Percentiles rank a stretch among this genome's conserved stretches.
Conservation (phyloP, 2,113 vertebrate genomes). For the Neolamprologus kungweensis region DNA sequence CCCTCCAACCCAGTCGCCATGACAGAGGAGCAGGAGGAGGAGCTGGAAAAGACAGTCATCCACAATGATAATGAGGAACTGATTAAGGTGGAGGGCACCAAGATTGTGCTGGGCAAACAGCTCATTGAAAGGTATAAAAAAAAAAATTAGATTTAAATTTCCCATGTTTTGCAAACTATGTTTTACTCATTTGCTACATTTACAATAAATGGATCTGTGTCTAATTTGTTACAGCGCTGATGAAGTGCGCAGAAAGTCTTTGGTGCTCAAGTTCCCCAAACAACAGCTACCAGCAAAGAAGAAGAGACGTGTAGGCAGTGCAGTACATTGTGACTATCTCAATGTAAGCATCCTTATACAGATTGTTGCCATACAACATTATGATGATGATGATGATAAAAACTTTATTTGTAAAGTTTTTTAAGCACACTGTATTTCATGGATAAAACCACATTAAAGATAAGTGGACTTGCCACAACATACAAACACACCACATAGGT, state of each 20-base stretch:
- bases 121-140: slow-evolving; percentile 88
- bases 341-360: slow-evolving; percentile 75
- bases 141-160: background rate
- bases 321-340: slow-evolving; percentile 93
- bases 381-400: background rate
- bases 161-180: background rate
- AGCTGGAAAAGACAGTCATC: slow-evolving; percentile 96
- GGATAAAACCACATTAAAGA: background rate
- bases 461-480: accelerated
- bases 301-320: slow-evolving; percentile 91
- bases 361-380: background rate
- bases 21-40: slow-evolving; percentile 98
- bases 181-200: background rate
- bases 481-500: background rate
- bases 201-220: background rate
- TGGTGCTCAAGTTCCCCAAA: slow-evolving; percentile 97
- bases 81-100: slow-evolving; percentile 98
- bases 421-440: background rate
- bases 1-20: slow-evolving; percentile 97
- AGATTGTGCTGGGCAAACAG: slow-evolving; percentile 97
- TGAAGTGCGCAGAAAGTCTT: slow-evolving; percentile 93
- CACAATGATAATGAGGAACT: slow-evolving; percentile 97
- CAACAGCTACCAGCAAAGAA: slow-evolving; percentile 96
- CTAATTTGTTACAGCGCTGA: slow-evolving; percentile 76
- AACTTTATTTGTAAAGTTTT: background rate